A percentile compares a stretch with the other conserved stretches of the same genome.
Conservation (phyloP, 2,113 vertebrate genomes). For the Prionailurus bengalensis region DNA sequence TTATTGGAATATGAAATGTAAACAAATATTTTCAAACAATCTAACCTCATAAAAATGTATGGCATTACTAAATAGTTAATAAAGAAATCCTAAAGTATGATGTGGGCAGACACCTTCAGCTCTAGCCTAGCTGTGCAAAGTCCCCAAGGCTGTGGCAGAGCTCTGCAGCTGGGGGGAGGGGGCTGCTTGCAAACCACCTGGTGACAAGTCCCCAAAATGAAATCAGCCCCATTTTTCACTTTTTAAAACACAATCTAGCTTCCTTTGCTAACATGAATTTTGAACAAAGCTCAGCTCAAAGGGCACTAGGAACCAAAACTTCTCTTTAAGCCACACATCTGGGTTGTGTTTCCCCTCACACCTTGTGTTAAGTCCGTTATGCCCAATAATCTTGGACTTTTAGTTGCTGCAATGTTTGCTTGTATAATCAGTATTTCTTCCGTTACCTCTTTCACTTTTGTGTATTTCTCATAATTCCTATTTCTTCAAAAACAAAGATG, state of each 20-base stretch:
- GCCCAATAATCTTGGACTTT: not conserved
- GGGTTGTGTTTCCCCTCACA: not conserved
- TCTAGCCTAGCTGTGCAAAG: constrained; percentile 81
- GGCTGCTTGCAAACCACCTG: constrained; percentile 78
- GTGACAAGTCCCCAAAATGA: constrained; percentile 79
- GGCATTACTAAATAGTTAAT: constrained; percentile 88
- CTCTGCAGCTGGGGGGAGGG: constrained; percentile 80
- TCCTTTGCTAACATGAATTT: constrained; percentile 74
- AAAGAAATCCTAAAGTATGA: constrained; percentile 87
- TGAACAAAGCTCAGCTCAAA: not conserved
- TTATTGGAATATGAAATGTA: constrained; percentile 92
- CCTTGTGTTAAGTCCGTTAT: not conserved
- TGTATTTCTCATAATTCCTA: not conserved
- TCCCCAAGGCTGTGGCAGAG: constrained; percentile 83
- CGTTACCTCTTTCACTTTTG: constrained; percentile 2
- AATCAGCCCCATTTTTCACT: constrained; percentile 76
- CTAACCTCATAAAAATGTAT: constrained; percentile 88
- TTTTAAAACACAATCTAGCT: constrained; percentile 70
- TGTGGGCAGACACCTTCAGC: constrained; percentile 83
- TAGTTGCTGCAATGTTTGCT: not conserved
- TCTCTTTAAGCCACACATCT: not conserved
- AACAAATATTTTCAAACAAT: constrained; percentile 91
- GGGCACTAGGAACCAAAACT: constrained; percentile 10
- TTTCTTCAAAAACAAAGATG: constrained; percentile 16
- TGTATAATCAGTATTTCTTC: not conserved